Percentiles rank a stretch among this genome's conserved stretches.
Evolutionary conservation across 2,113 vertebrate species (phyloP).

Genomic region (Ctenodactylus gundi): DNA sequence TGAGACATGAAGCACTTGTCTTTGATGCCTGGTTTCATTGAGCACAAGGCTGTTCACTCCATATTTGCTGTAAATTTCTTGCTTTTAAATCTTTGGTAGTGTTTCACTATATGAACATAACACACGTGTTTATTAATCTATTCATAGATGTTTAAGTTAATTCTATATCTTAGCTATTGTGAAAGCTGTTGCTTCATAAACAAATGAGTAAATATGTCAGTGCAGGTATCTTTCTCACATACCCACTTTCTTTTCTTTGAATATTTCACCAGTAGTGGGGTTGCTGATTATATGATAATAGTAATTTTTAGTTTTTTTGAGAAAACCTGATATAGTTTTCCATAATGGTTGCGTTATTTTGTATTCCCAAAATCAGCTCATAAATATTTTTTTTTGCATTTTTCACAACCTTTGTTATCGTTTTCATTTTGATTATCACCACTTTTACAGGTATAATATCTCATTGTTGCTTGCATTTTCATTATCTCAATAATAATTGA

Average conservation of each 20-base stretch:
- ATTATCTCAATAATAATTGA: background rate
- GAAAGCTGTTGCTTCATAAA: background rate
- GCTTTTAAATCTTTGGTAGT: background rate
- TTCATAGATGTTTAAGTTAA: background rate
- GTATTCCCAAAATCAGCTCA: background rate
- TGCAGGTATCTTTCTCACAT: background rate
- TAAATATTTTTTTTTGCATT: background rate
- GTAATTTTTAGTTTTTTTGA: background rate
- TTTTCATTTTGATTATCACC: background rate
- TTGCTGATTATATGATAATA: background rate
- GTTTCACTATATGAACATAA: background rate
- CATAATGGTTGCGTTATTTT: background rate
- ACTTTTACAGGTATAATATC: background rate
- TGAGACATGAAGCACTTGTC: background rate
- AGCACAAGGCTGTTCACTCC: background rate
- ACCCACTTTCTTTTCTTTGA: background rate
- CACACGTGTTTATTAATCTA: background rate
- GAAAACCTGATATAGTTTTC: background rate
- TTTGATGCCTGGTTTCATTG: background rate
- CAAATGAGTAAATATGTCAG: background rate
- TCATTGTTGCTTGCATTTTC: background rate
- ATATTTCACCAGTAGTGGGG: background rate
- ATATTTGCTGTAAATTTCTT: background rate
- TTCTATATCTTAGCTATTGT: background rate
- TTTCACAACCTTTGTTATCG: background rate